These are phyloP conservation scores for Elephas maximus DNA, from an alignment of 2,113 vertebrate genomes.

Conservation along the genomic window DNA sequence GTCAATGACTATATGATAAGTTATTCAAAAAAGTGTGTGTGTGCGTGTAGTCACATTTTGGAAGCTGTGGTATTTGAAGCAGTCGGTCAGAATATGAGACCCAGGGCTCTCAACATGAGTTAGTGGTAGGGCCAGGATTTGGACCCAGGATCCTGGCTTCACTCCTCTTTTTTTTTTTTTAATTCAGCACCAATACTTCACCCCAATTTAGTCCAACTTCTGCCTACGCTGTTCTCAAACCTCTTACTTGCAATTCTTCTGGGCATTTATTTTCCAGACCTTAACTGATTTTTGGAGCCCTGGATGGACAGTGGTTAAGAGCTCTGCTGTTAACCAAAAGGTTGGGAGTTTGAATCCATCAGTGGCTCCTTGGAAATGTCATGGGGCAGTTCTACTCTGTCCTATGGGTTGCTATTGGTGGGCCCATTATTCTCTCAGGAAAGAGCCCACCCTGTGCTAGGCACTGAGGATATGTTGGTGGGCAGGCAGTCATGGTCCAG, in stretches of 20 bases:
- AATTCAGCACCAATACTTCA: too few species aligned
- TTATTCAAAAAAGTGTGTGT: background rate
- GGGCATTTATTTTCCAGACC: background rate
- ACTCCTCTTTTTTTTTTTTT: too few species aligned
- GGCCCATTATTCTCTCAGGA: background rate
- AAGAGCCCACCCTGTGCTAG: background rate
- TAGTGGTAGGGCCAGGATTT: background rate
- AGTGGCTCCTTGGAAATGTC: too few species aligned
- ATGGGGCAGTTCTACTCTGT: too few species aligned
- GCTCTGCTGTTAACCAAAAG: too few species aligned
- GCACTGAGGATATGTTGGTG: rapidly evolving
- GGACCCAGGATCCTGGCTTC: too few species aligned
- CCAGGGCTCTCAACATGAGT: background rate
- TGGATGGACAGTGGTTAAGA: too few species aligned
- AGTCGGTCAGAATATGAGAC: background rate
- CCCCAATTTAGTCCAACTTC: rapidly evolving
- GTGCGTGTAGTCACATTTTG: background rate
- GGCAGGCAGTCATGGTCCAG: background rate
- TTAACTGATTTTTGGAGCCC: too few species aligned
- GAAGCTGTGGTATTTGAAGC: background rate
- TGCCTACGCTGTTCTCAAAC: too few species aligned
- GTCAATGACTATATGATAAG: background rate
- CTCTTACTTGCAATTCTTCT: background rate
- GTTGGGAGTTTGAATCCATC: too few species aligned
- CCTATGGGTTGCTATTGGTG: background rate